These are phyloP conservation scores for Gopherus evgoodei DNA, from an alignment of 2,113 vertebrate genomes.

Conservation along the genomic window DNA sequence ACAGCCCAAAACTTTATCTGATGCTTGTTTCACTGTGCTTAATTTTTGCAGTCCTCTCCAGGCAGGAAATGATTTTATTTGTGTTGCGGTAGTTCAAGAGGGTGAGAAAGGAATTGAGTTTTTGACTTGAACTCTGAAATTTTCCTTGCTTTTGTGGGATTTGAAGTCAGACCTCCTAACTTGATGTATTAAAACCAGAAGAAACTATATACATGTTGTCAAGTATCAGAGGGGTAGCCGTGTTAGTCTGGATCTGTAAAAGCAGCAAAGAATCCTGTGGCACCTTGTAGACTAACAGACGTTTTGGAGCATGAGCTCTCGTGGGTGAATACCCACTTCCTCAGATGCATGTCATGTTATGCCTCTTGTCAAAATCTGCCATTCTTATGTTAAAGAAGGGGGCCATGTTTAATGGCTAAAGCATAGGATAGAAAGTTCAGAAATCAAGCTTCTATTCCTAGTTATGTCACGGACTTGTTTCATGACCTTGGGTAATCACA, in stretches of 20 bases:
- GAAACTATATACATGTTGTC: neutral
- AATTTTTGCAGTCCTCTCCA: neutral
- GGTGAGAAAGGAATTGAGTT: neutral
- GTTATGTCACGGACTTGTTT: neutral
- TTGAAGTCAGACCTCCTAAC: neutral
- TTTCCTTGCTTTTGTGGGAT: neutral
- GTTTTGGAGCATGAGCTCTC: too few species aligned
- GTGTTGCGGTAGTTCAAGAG: neutral
- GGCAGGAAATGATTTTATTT: neutral
- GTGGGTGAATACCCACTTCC: too few species aligned
- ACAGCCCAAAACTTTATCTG: neutral
- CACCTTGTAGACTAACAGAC: too few species aligned
- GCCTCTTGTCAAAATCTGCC: neutral
- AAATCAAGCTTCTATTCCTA: neutral
- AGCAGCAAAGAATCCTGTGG: too few species aligned
- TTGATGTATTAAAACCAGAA: neutral
- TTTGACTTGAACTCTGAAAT: neutral
- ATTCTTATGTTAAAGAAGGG: neutral
- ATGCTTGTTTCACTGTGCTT: neutral
- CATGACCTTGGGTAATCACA: neutral
- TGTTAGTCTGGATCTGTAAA: too few species aligned
- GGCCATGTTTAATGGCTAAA: neutral
- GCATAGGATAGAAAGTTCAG: neutral
- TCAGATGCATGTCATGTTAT: neutral
- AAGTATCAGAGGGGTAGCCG: too few species aligned